Base-by-base conservation (phyloP, 2,888 invertebrate genomes). In the Harmothoe impar region DNA sequence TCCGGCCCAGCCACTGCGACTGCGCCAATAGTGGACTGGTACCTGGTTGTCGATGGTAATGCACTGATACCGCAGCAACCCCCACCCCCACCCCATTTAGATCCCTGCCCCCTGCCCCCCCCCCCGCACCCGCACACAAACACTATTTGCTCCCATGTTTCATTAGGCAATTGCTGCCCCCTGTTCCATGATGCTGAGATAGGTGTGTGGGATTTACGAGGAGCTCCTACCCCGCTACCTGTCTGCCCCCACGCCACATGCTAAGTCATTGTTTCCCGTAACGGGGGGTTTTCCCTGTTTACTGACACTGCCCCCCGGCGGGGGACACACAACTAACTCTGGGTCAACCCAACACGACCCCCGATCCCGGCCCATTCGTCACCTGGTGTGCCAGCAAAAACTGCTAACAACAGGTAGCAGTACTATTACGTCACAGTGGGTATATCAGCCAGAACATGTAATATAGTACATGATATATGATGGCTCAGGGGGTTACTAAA, bases 111-210 rank as follows among this genome's bases (percentile, higher is more conserved):
- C 43, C 43, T 43, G 43, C 43, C 43, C 5, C 43, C 10, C 43
- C 5, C 10, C 5, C 5, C 43, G 43, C 43, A 3, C 43, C 10
- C n/a, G 54, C 54, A 52, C 17, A 17, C 12, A 15, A 52, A 10
- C 12, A 10, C 62, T 62, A 62, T 62, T 62, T 62, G 62, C 62
- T 62, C 62, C 3, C 62, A 62, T 62, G 62, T 62, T 62, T 62
- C 62, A 62, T 62, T 62, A 62, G 62, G 62, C 62, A 62, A 62
- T 62, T 62, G 62, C 62, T 62, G 7, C 62, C 3, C n/a, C 62
- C 62, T n/a, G 43, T 10, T 43, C 62, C n/a, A 20, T 62, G 62
- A 20, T n/a, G 62, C 3, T 62, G 7, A 62, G 62, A 62, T 62
- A 62, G 62, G 62, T 62, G 43, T 3, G 43, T 62, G 15, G 62